Conservation (phyloP, 1,140 invertebrate species). For the Drosophila prosaltans region DNA sequence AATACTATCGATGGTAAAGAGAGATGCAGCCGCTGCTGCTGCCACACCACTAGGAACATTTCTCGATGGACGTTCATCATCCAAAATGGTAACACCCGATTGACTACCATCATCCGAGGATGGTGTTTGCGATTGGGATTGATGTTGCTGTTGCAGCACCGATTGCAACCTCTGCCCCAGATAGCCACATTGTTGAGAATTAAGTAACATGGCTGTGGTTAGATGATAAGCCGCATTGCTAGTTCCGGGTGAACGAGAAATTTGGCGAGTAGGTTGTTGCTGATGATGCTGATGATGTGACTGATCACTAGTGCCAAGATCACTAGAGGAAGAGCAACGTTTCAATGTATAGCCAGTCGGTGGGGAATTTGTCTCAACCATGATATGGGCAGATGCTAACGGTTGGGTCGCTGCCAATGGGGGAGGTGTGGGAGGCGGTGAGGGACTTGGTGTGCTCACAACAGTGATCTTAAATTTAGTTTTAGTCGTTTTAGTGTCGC, state of each 20-base stretch:
- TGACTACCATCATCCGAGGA: conserved; percentile 81
- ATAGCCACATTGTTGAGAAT: conserved; percentile 80
- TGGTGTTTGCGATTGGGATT: conserved; percentile 67
- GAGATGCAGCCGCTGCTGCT: conserved; percentile 85
- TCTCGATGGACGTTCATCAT: conserved; percentile 82
- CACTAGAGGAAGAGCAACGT: conserved; percentile 64
- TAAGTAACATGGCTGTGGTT: conserved; percentile 82
- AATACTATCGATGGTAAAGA: conserved; percentile 93
- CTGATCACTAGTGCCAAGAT: conserved; percentile 32
- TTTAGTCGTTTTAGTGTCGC: conserved; percentile 33
- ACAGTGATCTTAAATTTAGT: conserved; percentile 80
- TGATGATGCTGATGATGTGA: conserved; percentile 28
- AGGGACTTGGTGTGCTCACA: conserved; percentile 77
- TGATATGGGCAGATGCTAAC: conserved; percentile 34
- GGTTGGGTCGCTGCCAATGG: neutral
- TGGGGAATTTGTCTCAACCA: conserved; percentile 77
- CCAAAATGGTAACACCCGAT: conserved; percentile 71
- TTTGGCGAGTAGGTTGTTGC: conserved; percentile 56
- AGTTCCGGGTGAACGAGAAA: conserved; percentile 51
- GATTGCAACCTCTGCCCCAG: conserved; percentile 76
- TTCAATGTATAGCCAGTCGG: conserved; percentile 73
- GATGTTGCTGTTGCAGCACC: conserved; percentile 68
- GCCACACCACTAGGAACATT: conserved; percentile 78
- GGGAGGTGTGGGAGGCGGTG: conserved; percentile 73
- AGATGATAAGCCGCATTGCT: conserved; percentile 69